Evolutionary conservation across 2,888 invertebrate species (phyloP).

Genomic region (Eupithecia subfuscata): DNA sequence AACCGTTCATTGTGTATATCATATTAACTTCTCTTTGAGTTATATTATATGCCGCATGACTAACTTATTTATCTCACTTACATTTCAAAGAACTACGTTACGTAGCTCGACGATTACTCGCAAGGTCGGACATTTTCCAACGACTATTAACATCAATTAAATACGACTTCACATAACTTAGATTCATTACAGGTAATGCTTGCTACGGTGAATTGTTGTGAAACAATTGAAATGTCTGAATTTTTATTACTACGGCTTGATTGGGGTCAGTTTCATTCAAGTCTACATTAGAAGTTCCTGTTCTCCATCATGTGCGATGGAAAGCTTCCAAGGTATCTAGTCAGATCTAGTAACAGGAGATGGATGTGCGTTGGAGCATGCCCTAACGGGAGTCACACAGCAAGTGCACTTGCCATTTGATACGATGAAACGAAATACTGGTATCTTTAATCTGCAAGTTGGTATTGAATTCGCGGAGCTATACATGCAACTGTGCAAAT

Average conservation of each 20-base stretch:
- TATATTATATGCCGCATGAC: background rate
- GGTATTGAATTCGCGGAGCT: constrained; percentile 43
- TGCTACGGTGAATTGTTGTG: background rate
- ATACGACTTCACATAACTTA: background rate
- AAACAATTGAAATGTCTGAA: background rate
- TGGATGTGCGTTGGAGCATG: constrained; percentile 71
- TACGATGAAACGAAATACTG: constrained; percentile 64
- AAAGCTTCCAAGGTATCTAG: constrained; percentile 37
- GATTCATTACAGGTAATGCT: background rate
- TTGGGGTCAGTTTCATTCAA: constrained; percentile 20
- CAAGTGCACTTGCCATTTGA: constrained; percentile 72
- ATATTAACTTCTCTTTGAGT: background rate
- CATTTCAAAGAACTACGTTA: background rate
- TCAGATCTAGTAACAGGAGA: constrained; percentile 66
- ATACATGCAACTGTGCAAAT: constrained; percentile 22
- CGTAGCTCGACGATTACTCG: background rate
- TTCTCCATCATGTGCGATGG: constrained; percentile 25
- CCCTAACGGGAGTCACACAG: constrained; percentile 76
- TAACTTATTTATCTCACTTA: background rate
- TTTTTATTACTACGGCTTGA: background rate
- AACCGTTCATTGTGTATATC: background rate
- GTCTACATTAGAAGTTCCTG: constrained; percentile 21
- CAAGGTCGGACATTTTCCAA: constrained; percentile 1
- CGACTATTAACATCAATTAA: constrained; percentile 5
- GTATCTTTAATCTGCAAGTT: constrained; percentile 51